A percentile compares a stretch with the other conserved stretches of the same genome.
These are phyloP conservation scores for Agrochola litura DNA, from an alignment of 2,888 invertebrate genomes.

Conservation along the genomic window DNA sequence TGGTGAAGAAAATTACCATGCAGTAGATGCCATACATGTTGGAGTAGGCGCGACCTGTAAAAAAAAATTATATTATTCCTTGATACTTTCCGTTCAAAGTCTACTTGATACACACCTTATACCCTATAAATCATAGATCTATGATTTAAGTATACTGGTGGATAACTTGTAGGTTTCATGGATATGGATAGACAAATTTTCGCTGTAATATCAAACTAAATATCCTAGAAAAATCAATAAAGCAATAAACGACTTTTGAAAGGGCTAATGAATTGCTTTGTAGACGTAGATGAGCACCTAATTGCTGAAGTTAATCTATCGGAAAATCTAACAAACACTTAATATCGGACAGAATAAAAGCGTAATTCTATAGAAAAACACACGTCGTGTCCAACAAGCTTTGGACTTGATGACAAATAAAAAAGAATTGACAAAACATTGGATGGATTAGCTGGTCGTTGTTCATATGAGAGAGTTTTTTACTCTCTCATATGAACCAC, in stretches of 20 bases:
- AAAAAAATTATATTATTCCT: neutral
- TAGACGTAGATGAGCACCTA: neutral
- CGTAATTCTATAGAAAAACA: neutral
- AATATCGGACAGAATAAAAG: neutral
- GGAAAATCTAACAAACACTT: neutral
- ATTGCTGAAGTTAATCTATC: neutral
- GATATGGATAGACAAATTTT: neutral
- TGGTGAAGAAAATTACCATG: slow-evolving; percentile 93
- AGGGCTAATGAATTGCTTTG: neutral
- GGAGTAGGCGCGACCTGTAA: slow-evolving; percentile 92
- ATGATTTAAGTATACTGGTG: neutral
- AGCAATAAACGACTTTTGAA: rapidly evolving
- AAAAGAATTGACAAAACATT: neutral
- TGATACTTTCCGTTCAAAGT: neutral
- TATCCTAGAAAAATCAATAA: neutral
- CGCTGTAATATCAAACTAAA: neutral
- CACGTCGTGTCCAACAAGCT: neutral
- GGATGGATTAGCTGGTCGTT: neutral
- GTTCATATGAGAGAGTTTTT: too few relatives aligned
- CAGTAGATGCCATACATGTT: slow-evolving; percentile 95
- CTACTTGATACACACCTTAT: neutral
- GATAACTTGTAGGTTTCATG: neutral
- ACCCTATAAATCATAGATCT: neutral
- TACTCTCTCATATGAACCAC: too few relatives aligned
- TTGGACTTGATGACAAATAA: neutral